Evolutionary conservation across 2,888 invertebrate species (phyloP), one percentile per base, ranked within the genome.

Genomic region (Oithona nana): DNA sequence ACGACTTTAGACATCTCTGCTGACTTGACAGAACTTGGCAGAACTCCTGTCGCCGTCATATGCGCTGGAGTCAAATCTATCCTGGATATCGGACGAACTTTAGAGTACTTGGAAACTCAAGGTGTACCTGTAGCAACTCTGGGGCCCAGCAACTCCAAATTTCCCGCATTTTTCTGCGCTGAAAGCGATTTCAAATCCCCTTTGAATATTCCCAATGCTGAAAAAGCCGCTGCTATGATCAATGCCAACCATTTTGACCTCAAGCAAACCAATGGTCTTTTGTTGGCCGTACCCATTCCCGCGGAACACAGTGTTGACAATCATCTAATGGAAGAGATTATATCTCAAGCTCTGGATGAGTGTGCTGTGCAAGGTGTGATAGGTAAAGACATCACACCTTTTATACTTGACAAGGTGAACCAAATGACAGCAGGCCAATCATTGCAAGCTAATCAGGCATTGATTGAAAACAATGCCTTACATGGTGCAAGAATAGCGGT

Each of bases 11-110:
- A 99, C 73, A 76, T 98, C 61, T 97, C 95, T 65, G 90, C 95
- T 0, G 98, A 98, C 75, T 78, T 99, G 59, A 81, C 80, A 6
- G 95, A 98, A 73, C 77, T 98, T 61, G 87, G 92, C 0, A 80
- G 84, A 64, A 88, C 84, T 65, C 83, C 84, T 16, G 83, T 95
- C 0, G 81, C 88, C 55, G 93, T 98, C 4, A 83, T 99, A 1
- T 94, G 90, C 68, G 88, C 94, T 69, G 98, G 98, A 1, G 83
- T 94, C 63, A 98, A 98, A 75, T 94, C 95, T 24, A 95, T 98
- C 68, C 78, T 99, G 64, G 98, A 99, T 73, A 89, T 98, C 68
- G 84, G 83, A 2, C 83, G 84, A 71, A 97, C 97, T 0, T 77
- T 98, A 56, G 90, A 67, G 58, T 54, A 54, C 54, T 24, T 54